Evolutionary conservation across 2,888 invertebrate species (phyloP), one percentile per base, ranked within the genome.

Genomic region (Drosophila affinis): DNA sequence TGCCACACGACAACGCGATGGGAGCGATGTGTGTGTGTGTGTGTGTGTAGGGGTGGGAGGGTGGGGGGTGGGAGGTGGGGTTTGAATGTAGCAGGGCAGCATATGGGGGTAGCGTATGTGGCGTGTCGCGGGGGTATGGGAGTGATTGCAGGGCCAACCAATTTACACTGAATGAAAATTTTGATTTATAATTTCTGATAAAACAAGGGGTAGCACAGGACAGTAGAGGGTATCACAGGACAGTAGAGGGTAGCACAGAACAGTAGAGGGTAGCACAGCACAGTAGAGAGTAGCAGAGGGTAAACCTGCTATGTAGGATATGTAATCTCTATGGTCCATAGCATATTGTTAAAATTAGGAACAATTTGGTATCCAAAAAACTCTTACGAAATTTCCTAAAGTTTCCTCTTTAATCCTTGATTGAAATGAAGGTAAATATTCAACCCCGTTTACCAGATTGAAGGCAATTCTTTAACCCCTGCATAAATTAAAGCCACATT

Each of bases 131-230:
- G 29, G 6, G 44, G 27, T 7, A 9, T 27, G 14, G 17, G 9
- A 21, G 34, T 54, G 53, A 44, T 24, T 45, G 24, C 54, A 32
- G 21, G 54, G 49, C 54, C 49, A 52, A 67, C 61, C 62, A 58
- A 62, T 70, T 72, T 70, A 55, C 70, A 53, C 67, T 21, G 55
- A 69, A 60, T 70, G 61, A 61, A 58, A 70, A 55, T 68, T 61
- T 71, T 75, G 76, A 75, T 76, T 75, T 76, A 76, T 72, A 59
- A 76, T 72, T 53, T 72, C 44, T 75, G 67, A 75, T 76, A 75
- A 64, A n/a, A 60, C 64, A 64, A 45, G 55, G 17, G 4, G 9
- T 10, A 47, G 44, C 39, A 52, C 27, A 44, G 12, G 21, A 3
- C 21, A 21, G 21, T 21, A 21, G 3, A 21, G 17, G 4, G 9